phyloP scores from a whole-genome alignment of 2,888 invertebrate species.

The Abrostola tripartita region DNA sequence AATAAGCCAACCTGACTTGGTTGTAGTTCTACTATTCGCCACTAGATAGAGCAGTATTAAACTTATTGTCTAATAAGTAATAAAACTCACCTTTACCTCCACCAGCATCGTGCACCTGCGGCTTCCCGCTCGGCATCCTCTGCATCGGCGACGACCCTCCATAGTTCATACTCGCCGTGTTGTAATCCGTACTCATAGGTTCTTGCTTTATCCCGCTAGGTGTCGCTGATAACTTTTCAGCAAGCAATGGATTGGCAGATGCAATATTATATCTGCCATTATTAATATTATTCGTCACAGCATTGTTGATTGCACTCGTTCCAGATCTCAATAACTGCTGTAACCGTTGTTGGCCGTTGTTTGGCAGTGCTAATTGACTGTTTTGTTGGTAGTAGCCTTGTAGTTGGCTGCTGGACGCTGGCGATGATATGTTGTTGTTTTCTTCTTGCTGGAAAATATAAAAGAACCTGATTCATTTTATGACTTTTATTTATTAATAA shows the following conservation, averaged over 20 bases:
- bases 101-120: slow-evolving; percentile 86
- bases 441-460: slow-evolving; percentile 86
- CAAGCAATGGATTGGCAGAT: slow-evolving; percentile 95
- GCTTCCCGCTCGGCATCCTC: slow-evolving; percentile 86
- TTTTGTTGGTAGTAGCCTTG: slow-evolving; percentile 82
- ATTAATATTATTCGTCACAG: slow-evolving; percentile 82
- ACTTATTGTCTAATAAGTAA: slow-evolving; percentile 54
- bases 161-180: slow-evolving; percentile 85
- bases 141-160: slow-evolving; percentile 86
- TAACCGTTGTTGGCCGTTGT: slow-evolving; percentile 81
- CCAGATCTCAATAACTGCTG: slow-evolving; percentile 83
- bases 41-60: slow-evolving; percentile 2
- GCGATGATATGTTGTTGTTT: slow-evolving; percentile 85
- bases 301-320: slow-evolving; percentile 84
- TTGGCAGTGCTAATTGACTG: slow-evolving; percentile 76
- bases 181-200: slow-evolving; percentile 85
- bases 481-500: not conserved
- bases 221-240: slow-evolving; percentile 94
- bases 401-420: slow-evolving; percentile 79
- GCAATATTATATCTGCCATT: slow-evolving; percentile 93
- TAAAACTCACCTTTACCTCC: slow-evolving; percentile 87
- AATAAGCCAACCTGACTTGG: not conserved
- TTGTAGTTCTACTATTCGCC: slow-evolving; percentile 19
- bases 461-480: slow-evolving; percentile 7
- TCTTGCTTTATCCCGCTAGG: slow-evolving; percentile 89